These are phyloP conservation scores for Campylorhamphus procurvoides DNA, from an alignment of 2,113 vertebrate species.

Conservation along the genomic window DNA sequence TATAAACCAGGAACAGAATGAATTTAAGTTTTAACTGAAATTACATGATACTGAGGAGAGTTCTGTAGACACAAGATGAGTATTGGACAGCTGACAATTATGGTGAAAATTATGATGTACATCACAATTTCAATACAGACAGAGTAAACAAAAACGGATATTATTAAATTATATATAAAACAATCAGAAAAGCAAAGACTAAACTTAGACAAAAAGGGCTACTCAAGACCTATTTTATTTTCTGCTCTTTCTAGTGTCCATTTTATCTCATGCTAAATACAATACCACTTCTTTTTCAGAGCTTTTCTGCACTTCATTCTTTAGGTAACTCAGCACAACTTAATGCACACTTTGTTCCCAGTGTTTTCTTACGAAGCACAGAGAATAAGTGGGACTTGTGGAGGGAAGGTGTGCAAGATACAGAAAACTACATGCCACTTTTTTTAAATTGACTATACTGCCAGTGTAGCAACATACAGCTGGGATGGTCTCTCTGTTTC, in stretches of 20 bases:
- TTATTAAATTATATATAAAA: neutral
- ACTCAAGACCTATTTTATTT: neutral
- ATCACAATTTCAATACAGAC: neutral
- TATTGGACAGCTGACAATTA: neutral
- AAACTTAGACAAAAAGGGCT: neutral
- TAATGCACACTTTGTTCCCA: neutral
- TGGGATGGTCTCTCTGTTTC: neutral
- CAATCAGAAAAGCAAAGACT: neutral
- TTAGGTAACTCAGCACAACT: neutral
- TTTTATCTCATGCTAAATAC: neutral
- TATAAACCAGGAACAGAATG: neutral
- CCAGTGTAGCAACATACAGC: neutral
- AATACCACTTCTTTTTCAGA: neutral
- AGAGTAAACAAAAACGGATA: neutral
- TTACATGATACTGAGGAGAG: neutral
- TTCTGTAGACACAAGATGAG: neutral
- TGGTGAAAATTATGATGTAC: neutral
- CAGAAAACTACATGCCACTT: neutral
- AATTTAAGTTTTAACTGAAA: neutral
- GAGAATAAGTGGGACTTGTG: neutral
- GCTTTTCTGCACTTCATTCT: neutral
- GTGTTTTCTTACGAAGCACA: neutral
- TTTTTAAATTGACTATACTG: neutral
- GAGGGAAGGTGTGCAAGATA: neutral
- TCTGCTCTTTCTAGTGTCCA: neutral